Conservation (phyloP, 2,797 vertebrate species). For the Sebastes itinus region DNA sequence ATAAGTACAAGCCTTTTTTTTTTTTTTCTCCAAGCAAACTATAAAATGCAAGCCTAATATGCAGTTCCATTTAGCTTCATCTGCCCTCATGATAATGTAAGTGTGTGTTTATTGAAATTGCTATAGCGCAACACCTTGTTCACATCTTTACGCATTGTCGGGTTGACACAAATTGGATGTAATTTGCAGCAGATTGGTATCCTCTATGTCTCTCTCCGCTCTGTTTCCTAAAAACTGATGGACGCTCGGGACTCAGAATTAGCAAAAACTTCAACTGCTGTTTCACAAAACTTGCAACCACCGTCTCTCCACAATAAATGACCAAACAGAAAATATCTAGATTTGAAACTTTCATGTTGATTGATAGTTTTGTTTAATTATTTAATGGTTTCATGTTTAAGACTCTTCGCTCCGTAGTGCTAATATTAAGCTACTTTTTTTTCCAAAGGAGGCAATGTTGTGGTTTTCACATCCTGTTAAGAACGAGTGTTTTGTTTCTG, state of each 20-base stretch:
- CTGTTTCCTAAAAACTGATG: background rate
- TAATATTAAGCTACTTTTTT: background rate
- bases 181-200: background rate
- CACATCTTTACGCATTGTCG: slow-evolving; percentile 57
- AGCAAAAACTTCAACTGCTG: background rate
- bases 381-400: background rate
- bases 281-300: background rate
- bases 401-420: background rate
- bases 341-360: background rate
- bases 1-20: slow-evolving; percentile 70
- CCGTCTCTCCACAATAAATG: background rate
- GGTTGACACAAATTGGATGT: background rate
- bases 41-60: slow-evolving; percentile 63
- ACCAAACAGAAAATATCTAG: background rate
- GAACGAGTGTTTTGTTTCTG: slow-evolving; percentile 3
- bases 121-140: slow-evolving; percentile 64
- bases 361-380: background rate
- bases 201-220: background rate
- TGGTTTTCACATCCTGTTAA: slow-evolving; percentile 4
- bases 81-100: slow-evolving; percentile 35
- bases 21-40: slow-evolving; percentile 50
- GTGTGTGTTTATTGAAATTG: slow-evolving; percentile 39
- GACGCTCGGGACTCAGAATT: background rate
- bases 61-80: slow-evolving; percentile 50
- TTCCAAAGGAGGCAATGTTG: background rate